These are phyloP conservation scores for Euura saliciscinereae DNA, from an alignment of 1,140 invertebrate species.

Conservation along the genomic window DNA sequence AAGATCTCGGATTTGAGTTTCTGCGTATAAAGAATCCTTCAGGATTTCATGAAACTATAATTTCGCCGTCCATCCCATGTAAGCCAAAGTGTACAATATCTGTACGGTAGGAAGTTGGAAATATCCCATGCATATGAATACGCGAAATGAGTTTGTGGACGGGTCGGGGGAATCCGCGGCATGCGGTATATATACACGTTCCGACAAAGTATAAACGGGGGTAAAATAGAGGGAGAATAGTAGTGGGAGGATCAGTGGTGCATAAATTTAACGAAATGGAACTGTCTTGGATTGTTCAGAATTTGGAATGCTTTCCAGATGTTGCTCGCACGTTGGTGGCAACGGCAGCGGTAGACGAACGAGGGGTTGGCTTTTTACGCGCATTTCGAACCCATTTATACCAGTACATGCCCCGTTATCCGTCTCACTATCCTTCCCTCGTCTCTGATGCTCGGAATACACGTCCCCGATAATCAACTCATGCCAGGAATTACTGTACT, in stretches of 20 bases:
- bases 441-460: neutral
- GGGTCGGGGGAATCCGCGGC: neutral
- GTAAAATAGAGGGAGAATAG: neutral
- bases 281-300: slow-evolving; percentile 4
- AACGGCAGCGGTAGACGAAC: too few relatives aligned
- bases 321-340: neutral
- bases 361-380: too few relatives aligned
- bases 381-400: too few relatives aligned
- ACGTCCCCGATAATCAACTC: too few relatives aligned
- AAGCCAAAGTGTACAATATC: too few relatives aligned
- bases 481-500: too few relatives aligned
- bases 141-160: neutral
- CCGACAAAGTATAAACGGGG: neutral
- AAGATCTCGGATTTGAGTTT: too few relatives aligned
- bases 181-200: neutral
- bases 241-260: neutral
- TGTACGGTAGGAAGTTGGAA: too few relatives aligned
- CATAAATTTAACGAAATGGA: neutral
- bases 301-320: neutral
- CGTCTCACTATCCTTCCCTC: neutral
- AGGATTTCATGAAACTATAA: neutral
- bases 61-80: neutral
- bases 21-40: too few relatives aligned
- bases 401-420: too few relatives aligned
- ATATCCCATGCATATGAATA: slow-evolving; percentile 1